Base-by-base conservation (phyloP, 1,140 invertebrate species). In the Brachionus rotundiformis region DNA sequence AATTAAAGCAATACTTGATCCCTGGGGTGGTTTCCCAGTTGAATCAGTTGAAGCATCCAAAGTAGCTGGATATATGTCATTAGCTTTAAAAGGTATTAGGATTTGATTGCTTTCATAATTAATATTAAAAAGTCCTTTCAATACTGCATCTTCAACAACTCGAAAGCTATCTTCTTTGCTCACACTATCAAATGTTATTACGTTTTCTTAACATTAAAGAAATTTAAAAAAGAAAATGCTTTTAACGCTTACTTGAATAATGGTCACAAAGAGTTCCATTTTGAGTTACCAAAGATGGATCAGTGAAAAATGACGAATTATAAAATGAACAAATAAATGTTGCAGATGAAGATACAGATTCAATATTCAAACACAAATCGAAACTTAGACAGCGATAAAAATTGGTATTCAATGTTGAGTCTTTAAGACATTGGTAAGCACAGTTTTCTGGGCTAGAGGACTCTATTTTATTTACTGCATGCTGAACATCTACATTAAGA, bases 301-400 rank as follows among this genome's bases (percentile, higher is more conserved):
- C 76, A 29, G 76, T 79, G 5, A 19, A 25, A 39, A 59, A 79
- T 39, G 76, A 79, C 8, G 76, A 54, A 31, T 79, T 79, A 25
- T 79, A 79, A 41, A 79, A 79, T 59, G 76, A 54, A 49, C 76
- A 79, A 19, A 16, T 79, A 63, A 59, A 79, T 6, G 76, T 27
- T 19, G 76, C 19, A 44, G 16, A 19, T 13, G 36, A 7, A 8
- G 25, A 19, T 3, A 27, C 11, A 5, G 47, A 3, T n/a, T 54
- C 76, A 8, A 23, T 36, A 59, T 79, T 79, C 11, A 39, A 19
- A 10, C 76, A 79, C 27, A 79, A 8, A 27, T 79, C 76, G 47
- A 79, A 79, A 27, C 76, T 79, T 33, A 79, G 31, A 11, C 76
- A 79, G 7, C 59, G n/a, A 41, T 79, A 79, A 63, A 59, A 79